A percentile compares a stretch with the other conserved stretches of the same genome.
These are phyloP conservation scores for Ophthalmolycus amberensis DNA, from an alignment of 2,113 vertebrate species.

Conservation along the genomic window DNA sequence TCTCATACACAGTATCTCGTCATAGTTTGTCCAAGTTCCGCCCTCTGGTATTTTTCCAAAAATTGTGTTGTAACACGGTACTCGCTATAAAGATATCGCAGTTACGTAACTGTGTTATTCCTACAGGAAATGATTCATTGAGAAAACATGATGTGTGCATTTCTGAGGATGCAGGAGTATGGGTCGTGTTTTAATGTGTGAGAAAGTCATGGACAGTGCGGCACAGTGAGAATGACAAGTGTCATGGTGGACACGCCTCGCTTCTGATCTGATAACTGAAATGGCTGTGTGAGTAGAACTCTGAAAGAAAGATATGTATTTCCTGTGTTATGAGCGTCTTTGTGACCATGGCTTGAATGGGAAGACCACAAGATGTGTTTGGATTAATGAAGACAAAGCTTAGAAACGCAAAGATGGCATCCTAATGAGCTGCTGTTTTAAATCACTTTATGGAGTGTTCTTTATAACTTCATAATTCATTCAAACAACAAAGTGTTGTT, in stretches of 20 bases:
- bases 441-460: not conserved
- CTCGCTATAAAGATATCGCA: slow-evolving; percentile 15
- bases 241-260: slow-evolving; percentile 3
- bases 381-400: slow-evolving; percentile 21
- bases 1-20: not conserved
- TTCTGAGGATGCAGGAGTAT: not conserved
- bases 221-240: not conserved
- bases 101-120: slow-evolving; percentile 34
- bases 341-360: slow-evolving; percentile 13
- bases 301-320: slow-evolving; percentile 5
- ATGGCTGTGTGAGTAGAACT: not conserved
- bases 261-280: slow-evolving; percentile 24
- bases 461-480: not conserved
- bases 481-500: not conserved
- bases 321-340: not conserved
- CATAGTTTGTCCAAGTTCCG: not conserved
- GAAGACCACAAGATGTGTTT: slow-evolving; percentile 22
- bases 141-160: not conserved
- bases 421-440: not conserved
- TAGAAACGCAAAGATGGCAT: not conserved
- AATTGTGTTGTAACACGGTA: not conserved
- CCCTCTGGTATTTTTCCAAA: slow-evolving; percentile 17
- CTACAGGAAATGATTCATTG: slow-evolving; percentile 44
- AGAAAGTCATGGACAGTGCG: slow-evolving; percentile 4
- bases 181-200: slow-evolving; percentile 13